These are phyloP conservation scores for Tetraodon nigroviridis DNA, from an alignment of 2,113 vertebrate genomes.

Conservation along the genomic window DNA sequence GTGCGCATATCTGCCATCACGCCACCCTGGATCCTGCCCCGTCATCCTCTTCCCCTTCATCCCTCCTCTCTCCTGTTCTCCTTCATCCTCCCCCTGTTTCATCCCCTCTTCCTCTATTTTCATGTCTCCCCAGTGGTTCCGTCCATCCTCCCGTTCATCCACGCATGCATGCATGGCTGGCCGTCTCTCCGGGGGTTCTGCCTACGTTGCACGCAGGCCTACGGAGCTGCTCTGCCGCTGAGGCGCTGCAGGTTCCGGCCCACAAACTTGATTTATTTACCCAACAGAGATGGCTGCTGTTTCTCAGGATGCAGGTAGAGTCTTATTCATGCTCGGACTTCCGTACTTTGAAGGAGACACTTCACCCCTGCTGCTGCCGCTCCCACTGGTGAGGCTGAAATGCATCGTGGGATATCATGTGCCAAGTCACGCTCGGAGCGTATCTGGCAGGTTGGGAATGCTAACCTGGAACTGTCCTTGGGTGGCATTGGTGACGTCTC, in stretches of 20 bases:
- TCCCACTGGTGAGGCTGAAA: neutral
- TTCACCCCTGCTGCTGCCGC: too few species aligned
- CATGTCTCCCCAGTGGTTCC: constrained; percentile 57
- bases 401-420: neutral
- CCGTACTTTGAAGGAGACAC: too few species aligned
- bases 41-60: constrained; percentile 20
- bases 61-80: neutral
- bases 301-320: too few species aligned
- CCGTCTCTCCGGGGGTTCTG: constrained; percentile 50
- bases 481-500: too few species aligned
- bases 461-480: too few species aligned
- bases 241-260: constrained; percentile 46
- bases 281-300: constrained; percentile 13
- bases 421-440: too few species aligned
- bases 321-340: too few species aligned
- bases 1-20: constrained; percentile 80
- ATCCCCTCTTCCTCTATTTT: constrained; percentile 23
- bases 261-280: constrained; percentile 55
- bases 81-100: neutral
- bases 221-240: constrained; percentile 55
- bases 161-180: constrained; percentile 56
- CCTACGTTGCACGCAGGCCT: constrained; percentile 53
- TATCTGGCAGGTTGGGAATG: too few species aligned
- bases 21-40: constrained; percentile 49
- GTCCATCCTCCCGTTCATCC: constrained; percentile 61